These are phyloP conservation scores for Cynaeus angustus DNA, from an alignment of 2,888 invertebrate genomes.

Conservation along the genomic window DNA sequence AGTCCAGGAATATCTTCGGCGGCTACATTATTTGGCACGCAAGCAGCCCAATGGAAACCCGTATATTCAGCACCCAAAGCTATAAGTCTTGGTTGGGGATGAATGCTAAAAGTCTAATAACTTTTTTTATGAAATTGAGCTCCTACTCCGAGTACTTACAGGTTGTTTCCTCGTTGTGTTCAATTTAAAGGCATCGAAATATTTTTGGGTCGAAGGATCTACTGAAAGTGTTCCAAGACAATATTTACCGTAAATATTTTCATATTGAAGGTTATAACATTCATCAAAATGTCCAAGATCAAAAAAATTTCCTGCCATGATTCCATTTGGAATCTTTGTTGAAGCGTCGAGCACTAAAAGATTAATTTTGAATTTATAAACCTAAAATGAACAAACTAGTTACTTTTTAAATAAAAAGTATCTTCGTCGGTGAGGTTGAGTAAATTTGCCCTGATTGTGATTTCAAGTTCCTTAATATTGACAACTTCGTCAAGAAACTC, in stretches of 20 bases:
- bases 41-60: constrained; percentile 16
- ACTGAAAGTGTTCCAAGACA: constrained; percentile 27
- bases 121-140: no score
- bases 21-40: neutral
- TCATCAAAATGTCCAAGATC: constrained; percentile 47
- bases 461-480: neutral
- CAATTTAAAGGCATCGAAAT: neutral
- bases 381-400: neutral
- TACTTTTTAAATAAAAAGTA: neutral
- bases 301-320: constrained; percentile 15
- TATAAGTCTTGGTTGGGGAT: constrained; percentile 1
- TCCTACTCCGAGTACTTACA: neutral
- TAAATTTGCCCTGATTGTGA: neutral
- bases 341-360: constrained; percentile 41
- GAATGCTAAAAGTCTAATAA: neutral
- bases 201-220: neutral
- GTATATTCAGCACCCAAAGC: neutral
- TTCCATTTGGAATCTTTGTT: constrained; percentile 36
- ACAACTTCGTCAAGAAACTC: neutral
- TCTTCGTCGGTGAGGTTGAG: neutral
- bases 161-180: neutral
- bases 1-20: constrained; percentile 5
- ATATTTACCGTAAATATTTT: constrained; percentile 42
- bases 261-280: constrained; percentile 32
- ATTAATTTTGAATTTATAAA: neutral